Conservation (phyloP, 1,140 invertebrate species). For the Drosophila nikananu region DNA sequence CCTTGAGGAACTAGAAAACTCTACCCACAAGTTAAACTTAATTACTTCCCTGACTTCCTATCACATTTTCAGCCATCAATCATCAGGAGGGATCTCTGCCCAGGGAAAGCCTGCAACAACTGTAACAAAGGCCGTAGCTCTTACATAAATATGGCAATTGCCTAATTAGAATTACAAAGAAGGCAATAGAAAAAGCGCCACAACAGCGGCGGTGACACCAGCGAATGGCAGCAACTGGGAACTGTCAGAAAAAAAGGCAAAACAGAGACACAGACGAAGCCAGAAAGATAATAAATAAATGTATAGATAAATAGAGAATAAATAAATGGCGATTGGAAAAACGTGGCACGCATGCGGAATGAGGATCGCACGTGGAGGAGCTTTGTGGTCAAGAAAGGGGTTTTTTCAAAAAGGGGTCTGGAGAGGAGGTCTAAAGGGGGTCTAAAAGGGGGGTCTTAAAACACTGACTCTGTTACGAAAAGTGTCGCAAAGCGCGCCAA, state of each 20-base stretch:
- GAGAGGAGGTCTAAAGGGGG: background rate
- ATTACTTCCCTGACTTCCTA: background rate
- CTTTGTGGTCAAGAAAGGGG: background rate
- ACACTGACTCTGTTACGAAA: constrained; percentile 58
- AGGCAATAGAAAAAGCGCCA: constrained; percentile 81
- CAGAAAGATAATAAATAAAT: constrained; percentile 79
- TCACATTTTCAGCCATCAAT: constrained; percentile 2
- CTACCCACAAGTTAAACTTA: background rate
- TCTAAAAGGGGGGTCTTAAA: background rate
- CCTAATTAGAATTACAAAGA: constrained; percentile 82
- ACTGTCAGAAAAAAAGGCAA: constrained; percentile 60
- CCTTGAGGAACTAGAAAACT: background rate
- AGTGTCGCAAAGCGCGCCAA: constrained; percentile 79
- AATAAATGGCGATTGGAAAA: constrained; percentile 77
- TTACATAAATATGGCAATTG: constrained; percentile 70
- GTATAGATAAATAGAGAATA: constrained; percentile 82
- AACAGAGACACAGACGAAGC: constrained; percentile 35
- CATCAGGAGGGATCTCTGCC: background rate
- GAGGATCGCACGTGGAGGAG: constrained; percentile 55
- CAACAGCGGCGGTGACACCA: constrained; percentile 56
- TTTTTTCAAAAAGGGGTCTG: background rate
- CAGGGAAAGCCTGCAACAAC: constrained; percentile 49
- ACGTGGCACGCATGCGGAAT: constrained; percentile 73
- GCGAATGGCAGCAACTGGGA: constrained; percentile 26
- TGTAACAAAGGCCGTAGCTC: constrained; percentile 51